Percentiles rank a stretch among this genome's conserved stretches.
Conservation (phyloP, 2,888 invertebrate species). For the Epicampocera succincta region DNA sequence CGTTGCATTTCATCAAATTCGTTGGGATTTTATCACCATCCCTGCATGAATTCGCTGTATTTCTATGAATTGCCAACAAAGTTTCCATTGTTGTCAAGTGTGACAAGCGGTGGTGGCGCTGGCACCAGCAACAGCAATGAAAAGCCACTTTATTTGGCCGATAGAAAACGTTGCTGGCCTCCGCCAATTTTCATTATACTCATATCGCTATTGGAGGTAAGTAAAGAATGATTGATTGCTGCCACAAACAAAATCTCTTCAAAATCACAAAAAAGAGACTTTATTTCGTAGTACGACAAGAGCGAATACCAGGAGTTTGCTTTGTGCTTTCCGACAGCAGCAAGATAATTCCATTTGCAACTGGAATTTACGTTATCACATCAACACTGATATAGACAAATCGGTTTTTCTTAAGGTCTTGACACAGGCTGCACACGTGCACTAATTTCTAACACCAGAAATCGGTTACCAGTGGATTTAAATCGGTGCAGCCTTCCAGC, state of each 20-base stretch:
- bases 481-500: no score
- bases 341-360: no score
- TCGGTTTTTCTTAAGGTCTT: no score
- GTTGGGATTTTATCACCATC: slow-evolving; percentile 44
- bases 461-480: no score
- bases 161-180: slow-evolving; percentile 96
- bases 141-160: slow-evolving; percentile 91
- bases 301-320: no score
- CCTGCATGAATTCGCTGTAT: slow-evolving; percentile 48
- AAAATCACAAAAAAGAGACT: no score
- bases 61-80: slow-evolving; percentile 64
- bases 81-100: slow-evolving; percentile 63
- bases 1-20: slow-evolving; percentile 40
- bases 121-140: neutral
- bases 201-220: slow-evolving; percentile 96
- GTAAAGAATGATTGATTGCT: slow-evolving; percentile 74
- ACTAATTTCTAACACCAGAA: no score
- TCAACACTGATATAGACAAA: no score
- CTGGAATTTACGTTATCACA: no score
- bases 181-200: slow-evolving; percentile 96
- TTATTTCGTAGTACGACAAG: no score
- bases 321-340: no score
- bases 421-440: no score
- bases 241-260: neutral
- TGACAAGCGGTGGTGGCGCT: slow-evolving; percentile 5